A percentile compares a stretch with the other conserved stretches of the same genome.
phyloP scores from a whole-genome alignment of 1,140 invertebrate genomes.

The Drosophila nigromelanica region DNA sequence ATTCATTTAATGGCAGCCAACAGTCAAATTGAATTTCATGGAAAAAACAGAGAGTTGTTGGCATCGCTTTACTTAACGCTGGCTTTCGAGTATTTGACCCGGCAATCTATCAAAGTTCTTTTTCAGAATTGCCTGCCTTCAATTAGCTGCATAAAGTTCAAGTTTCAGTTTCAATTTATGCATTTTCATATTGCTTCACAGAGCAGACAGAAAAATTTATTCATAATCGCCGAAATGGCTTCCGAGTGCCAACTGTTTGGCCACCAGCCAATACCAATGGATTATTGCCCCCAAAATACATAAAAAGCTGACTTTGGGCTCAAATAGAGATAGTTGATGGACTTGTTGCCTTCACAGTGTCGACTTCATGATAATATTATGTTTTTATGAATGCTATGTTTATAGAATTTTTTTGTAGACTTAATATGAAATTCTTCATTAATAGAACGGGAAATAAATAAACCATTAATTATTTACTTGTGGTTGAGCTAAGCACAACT shows the following conservation, averaged over 20 bases:
- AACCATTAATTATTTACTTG: no score
- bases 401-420: no score
- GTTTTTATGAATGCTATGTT: background rate
- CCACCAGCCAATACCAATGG: constrained; percentile 63
- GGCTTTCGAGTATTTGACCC: constrained; percentile 5
- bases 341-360: constrained; percentile 44
- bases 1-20: constrained; percentile 60
- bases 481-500: no score
- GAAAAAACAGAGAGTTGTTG: constrained; percentile 19
- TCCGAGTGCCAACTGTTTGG: constrained; percentile 70
- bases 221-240: constrained; percentile 71
- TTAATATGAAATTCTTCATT: no score
- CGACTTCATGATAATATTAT: background rate
- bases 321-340: constrained; percentile 30
- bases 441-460: no score
- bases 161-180: constrained; percentile 73
- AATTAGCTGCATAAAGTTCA: constrained; percentile 76
- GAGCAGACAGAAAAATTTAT: constrained; percentile 48
- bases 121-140: constrained; percentile 57
- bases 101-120: constrained; percentile 56
- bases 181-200: constrained; percentile 56
- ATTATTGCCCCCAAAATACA: constrained; percentile 48
- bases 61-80: background rate
- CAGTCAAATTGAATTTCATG: constrained; percentile 70
- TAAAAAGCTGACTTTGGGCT: constrained; percentile 23